Conservation (phyloP, 2,113 vertebrate genomes). For the Edolisoma coerulescens region DNA sequence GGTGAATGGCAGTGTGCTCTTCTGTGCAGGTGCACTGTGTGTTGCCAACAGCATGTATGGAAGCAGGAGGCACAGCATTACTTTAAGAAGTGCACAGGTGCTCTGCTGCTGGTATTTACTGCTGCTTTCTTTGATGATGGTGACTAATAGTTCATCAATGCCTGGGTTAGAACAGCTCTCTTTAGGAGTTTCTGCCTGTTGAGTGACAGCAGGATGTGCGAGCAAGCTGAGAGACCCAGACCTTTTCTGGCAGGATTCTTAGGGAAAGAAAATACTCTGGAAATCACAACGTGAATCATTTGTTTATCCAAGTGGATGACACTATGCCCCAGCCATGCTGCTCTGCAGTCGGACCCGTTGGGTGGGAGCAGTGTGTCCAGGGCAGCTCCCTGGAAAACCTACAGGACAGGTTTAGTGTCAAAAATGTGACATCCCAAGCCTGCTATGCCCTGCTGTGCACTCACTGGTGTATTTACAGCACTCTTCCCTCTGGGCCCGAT, state of each 20-base stretch:
- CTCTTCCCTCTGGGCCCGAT: background rate
- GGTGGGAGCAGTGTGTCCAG: background rate
- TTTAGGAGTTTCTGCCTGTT: slow-evolving; percentile 32
- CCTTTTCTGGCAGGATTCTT: slow-evolving; percentile 68
- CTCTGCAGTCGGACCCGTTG: background rate
- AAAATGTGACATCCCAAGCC: background rate
- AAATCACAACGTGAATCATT: slow-evolving; percentile 61
- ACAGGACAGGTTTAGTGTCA: background rate
- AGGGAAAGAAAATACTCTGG: slow-evolving; percentile 61
- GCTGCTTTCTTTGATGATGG: slow-evolving; percentile 39
- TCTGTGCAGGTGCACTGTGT: background rate
- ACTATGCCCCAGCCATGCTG: slow-evolving; percentile 10
- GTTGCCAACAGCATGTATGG: background rate
- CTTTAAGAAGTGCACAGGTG: background rate
- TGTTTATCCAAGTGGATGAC: slow-evolving; percentile 54
- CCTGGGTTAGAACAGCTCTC: background rate
- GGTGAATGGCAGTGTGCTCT: background rate
- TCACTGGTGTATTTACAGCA: background rate
- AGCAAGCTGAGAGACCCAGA: slow-evolving; percentile 44
- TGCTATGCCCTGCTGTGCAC: background rate
- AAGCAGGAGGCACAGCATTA: background rate
- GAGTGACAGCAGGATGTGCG: slow-evolving; percentile 68
- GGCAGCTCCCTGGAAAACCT: background rate
- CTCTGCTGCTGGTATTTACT: background rate
- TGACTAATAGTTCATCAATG: slow-evolving; percentile 62